Evolutionary conservation across 2,888 invertebrate genomes (phyloP), one percentile per base, ranked within the genome.

Genomic region (Clitarchus hookeri): DNA sequence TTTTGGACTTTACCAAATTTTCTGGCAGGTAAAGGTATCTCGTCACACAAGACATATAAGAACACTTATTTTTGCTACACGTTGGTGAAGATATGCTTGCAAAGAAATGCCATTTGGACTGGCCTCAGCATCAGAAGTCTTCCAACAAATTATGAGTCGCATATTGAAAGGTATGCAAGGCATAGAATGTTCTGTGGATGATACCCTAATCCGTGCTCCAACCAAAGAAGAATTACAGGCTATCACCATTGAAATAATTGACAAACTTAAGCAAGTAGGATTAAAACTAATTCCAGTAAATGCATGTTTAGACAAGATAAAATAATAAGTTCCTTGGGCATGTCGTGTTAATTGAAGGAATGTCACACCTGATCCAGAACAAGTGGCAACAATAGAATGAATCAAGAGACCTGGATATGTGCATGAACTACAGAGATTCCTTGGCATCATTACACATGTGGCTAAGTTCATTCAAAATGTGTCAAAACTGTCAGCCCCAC

Each of bases 401-500:
- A 26, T 85, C 23, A 0, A 26, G 11, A 0, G 19, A 4, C 44
- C 8, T n/a, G n/a, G n/a, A n/a, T n/a, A n/a, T n/a, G 36, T 78
- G 4, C 26, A n/a, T 1, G 85, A 78, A 3, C 11, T 79, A 16
- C 85, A 80, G 13, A 77, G 85, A 19, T 78, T 85, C 44, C 23
- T 85, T n/a, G 85, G 85, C 44, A 78, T 85, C 79, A 26, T 77
- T 4, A 85, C 78, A 44, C 36, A 78, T 9, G 0, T 78, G 6
- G n/a, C 80, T 2, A 85, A 85, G 25, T 85, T 78, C 48, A n/a
- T 85, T 1, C n/a, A n/a, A 25, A 36, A 89, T 85, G 85, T 88
- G 36, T 89, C 89, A 23, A 87, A 89, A 44, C 84, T 88, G 83
- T 88, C 89, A 16, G 87, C 88, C 65, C 87, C 88, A 0, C 85